Evolutionary conservation across 1,140 invertebrate genomes (phyloP).

Genomic region (Wasmannia auropunctata): DNA sequence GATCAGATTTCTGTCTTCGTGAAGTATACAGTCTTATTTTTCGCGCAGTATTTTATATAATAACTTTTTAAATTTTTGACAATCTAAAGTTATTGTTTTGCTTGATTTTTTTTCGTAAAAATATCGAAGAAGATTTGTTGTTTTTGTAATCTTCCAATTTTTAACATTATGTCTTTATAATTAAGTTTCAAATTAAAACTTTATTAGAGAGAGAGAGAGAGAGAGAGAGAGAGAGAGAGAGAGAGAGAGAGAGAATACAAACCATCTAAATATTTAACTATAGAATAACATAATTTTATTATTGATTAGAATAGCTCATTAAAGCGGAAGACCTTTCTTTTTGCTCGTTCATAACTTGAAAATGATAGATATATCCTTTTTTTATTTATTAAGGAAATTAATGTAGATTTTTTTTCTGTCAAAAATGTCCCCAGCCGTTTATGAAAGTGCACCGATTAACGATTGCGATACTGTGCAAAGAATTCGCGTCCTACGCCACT

Average conservation of each 20-base stretch:
- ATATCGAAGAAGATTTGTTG: neutral
- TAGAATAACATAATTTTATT: neutral
- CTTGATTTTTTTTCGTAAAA: neutral
- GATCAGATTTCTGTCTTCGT: too few relatives aligned
- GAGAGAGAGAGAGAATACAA: neutral
- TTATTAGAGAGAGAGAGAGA: neutral
- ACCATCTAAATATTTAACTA: neutral
- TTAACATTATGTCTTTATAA: neutral
- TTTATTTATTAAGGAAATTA: neutral
- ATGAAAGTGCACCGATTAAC: neutral
- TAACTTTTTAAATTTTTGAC: neutral
- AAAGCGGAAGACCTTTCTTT: neutral
- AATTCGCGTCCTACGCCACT: conserved; percentile 59
- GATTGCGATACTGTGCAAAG: neutral
- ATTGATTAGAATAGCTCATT: neutral
- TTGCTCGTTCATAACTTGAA: neutral
- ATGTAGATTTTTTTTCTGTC: neutral
- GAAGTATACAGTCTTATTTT: neutral
- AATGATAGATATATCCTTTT: neutral
- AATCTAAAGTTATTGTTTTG: neutral
- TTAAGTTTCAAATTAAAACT: neutral
- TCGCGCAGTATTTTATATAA: neutral
- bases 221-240: neutral
- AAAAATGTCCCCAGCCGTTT: neutral
- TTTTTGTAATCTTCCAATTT: neutral